These are phyloP conservation scores for Chaetoderma sp. DNA, from an alignment of 2,888 invertebrate species.

Conservation along the genomic window DNA sequence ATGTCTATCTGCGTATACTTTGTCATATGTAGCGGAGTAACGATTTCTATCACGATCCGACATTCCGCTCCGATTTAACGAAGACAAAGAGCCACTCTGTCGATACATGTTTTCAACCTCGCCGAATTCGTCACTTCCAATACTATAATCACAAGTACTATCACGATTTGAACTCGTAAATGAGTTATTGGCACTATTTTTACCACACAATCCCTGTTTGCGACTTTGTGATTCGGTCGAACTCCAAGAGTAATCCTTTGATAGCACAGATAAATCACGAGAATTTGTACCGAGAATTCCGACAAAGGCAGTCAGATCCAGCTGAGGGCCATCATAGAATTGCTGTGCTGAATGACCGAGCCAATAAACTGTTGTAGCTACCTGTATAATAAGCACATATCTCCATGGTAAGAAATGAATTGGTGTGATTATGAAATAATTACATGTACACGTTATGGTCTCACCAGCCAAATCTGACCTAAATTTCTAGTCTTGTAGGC, in stretches of 20 bases:
- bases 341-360: constrained; percentile 50
- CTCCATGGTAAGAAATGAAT: background rate
- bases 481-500: too few species aligned
- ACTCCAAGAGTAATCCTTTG: background rate
- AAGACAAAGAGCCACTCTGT: too few species aligned
- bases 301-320: constrained; percentile 64
- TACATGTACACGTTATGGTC: too few species aligned
- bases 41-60: too few species aligned
- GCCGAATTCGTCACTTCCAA: background rate
- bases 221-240: too few species aligned
- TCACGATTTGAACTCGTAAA: background rate
- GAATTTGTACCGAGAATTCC: constrained; percentile 45
- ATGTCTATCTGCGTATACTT: too few species aligned
- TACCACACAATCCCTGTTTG: too few species aligned
- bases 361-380: constrained; percentile 66
- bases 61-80: too few species aligned
- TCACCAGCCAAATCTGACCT: too few species aligned
- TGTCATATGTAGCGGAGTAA: constrained; percentile 1
- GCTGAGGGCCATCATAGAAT: constrained; percentile 56
- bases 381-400: constrained; percentile 50
- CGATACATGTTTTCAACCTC: background rate
- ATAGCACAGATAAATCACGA: background rate
- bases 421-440: background rate
- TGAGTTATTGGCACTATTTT: background rate
- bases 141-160: background rate